Percentiles rank a stretch among this genome's conserved stretches.
Evolutionary conservation across 1,140 invertebrate genomes (phyloP).

Genomic region (Metopolophium dirhodum): DNA sequence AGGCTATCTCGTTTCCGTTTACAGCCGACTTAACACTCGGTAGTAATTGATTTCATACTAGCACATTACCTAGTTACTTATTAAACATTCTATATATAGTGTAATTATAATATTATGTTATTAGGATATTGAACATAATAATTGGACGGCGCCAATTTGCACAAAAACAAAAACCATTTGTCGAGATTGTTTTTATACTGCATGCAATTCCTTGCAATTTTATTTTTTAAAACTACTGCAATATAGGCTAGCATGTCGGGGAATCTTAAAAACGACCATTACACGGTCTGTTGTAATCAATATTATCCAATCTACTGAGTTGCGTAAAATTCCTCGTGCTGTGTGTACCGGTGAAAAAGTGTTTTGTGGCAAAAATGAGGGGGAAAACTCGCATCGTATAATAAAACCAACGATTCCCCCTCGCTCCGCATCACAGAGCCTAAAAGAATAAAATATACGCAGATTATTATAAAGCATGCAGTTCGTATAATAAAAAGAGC

Average conservation of each 20-base stretch:
- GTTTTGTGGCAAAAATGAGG: not conserved
- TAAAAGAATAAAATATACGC: not conserved
- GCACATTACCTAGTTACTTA: not conserved
- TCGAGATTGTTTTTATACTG: not conserved
- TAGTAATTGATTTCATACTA: too few species aligned
- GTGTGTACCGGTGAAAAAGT: not conserved
- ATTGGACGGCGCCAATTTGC: not conserved
- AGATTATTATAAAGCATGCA: not conserved
- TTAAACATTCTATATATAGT: not conserved
- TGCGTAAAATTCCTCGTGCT: not conserved
- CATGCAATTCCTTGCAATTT: not conserved
- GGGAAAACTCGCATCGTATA: not conserved
- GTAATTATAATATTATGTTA: not conserved
- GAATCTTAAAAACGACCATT: not conserved
- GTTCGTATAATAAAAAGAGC: not conserved
- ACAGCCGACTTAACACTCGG: too few species aligned
- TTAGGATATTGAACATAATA: not conserved
- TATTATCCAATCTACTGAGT: not conserved
- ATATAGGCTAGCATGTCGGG: too few species aligned
- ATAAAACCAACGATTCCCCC: not conserved
- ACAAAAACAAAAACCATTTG: not conserved
- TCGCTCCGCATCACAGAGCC: not conserved
- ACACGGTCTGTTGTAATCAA: not conserved
- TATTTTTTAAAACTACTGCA: not conserved
- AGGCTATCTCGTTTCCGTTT: not conserved